phyloP scores from a whole-genome alignment of 2,113 vertebrate genomes.

The Athene cunicularia region DNA sequence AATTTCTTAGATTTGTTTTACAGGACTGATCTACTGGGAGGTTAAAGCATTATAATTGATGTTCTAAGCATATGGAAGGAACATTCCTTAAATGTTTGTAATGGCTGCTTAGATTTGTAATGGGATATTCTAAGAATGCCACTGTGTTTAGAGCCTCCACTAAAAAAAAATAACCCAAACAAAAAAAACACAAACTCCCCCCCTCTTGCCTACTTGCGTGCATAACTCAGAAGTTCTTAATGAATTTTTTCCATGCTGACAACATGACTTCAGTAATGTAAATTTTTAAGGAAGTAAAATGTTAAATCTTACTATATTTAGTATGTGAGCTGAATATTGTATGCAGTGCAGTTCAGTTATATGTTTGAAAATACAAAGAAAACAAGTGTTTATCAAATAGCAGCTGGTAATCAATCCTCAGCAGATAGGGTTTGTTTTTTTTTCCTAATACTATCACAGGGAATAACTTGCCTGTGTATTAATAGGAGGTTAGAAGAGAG shows the following conservation, averaged over 20 bases:
- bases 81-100: slow-evolving; percentile 81
- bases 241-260: not conserved
- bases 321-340: not conserved
- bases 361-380: not conserved
- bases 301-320: not conserved
- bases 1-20: slow-evolving; percentile 74
- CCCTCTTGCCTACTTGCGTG: slow-evolving; percentile 8
- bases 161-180: not conserved
- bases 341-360: not conserved
- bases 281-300: not conserved
- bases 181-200: not conserved
- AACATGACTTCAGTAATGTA: not conserved
- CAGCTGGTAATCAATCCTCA: slow-evolving; percentile 25
- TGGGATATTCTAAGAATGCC: slow-evolving; percentile 74
- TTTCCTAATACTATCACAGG: not conserved
- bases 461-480: slow-evolving; percentile 9
- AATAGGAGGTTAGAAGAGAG: not conserved
- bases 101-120: slow-evolving; percentile 77
- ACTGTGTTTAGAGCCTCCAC: slow-evolving; percentile 44
- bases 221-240: slow-evolving; percentile 32
- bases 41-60: slow-evolving; percentile 63
- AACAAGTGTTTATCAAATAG: not conserved
- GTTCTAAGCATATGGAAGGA: slow-evolving; percentile 67
- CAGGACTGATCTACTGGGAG: slow-evolving; percentile 71
- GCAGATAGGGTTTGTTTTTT: not conserved